Conservation (phyloP, 1,140 invertebrate genomes). For the Diachasmimorpha longicaudata region DNA sequence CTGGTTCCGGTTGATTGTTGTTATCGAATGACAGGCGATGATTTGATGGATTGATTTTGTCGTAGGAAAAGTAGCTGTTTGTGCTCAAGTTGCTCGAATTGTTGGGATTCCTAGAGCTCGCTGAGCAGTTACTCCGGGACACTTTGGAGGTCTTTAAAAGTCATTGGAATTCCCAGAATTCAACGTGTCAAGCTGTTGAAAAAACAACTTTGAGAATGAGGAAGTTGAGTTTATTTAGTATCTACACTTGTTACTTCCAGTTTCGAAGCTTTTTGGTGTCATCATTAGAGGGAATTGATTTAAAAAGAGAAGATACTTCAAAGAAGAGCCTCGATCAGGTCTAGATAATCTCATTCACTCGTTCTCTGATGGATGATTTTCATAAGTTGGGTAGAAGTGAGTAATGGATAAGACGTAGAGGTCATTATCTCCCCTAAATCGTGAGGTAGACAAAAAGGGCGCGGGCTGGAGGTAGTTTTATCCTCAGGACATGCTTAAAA, state of each 20-base stretch:
- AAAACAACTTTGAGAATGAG: neutral
- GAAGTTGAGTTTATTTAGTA: neutral
- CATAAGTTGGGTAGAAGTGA: neutral
- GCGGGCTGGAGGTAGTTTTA: too few relatives aligned
- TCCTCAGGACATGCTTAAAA: constrained; percentile 28
- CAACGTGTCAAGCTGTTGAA: neutral
- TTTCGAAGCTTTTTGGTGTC: neutral
- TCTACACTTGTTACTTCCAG: neutral
- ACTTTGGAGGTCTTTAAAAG: neutral
- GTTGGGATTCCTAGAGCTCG: neutral
- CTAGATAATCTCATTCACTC: neutral
- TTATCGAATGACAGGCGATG: neutral
- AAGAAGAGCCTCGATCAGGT: neutral
- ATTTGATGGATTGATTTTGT: too few relatives aligned
- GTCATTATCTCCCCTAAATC: too few relatives aligned
- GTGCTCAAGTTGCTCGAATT: neutral
- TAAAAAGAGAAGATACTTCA: neutral
- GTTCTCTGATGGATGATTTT: neutral
- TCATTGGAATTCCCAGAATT: neutral
- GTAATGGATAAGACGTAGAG: too few relatives aligned
- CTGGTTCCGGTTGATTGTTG: neutral
- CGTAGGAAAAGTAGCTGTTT: too few relatives aligned
- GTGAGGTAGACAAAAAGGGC: too few relatives aligned
- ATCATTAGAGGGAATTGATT: neutral
- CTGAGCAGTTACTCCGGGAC: neutral